Percentiles rank a stretch among this genome's conserved stretches.
phyloP scores from a whole-genome alignment of 2,888 invertebrate genomes.

The Xestia rhomboidea region DNA sequence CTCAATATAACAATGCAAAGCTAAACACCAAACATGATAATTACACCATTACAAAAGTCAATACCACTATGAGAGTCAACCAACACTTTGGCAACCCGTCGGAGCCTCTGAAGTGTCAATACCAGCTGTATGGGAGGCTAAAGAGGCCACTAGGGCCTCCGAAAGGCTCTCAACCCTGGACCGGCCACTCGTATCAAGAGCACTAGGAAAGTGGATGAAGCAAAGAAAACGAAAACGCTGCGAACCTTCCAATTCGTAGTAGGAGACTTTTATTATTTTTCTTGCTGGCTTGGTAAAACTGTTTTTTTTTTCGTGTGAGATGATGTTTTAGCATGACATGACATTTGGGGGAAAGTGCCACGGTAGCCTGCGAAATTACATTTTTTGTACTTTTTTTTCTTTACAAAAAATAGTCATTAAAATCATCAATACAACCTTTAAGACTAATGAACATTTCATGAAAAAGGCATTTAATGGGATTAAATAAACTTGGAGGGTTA shows the following conservation, averaged over 20 bases:
- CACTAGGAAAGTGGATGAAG: constrained; percentile 50
- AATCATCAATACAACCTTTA: too few species aligned
- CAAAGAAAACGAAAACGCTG: constrained; percentile 27
- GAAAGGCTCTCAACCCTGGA: constrained; percentile 37
- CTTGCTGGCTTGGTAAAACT: background rate
- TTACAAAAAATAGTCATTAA: too few species aligned
- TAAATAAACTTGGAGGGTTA: too few species aligned
- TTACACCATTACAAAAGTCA: constrained; percentile 1
- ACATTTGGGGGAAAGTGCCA: too few species aligned
- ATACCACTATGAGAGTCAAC: background rate
- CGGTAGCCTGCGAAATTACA: too few species aligned
- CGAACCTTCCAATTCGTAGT: constrained; percentile 16
- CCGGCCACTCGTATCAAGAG: constrained; percentile 40
- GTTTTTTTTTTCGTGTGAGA: background rate
- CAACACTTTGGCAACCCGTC: constrained; percentile 17
- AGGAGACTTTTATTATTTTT: constrained; percentile 3
- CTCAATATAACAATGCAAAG: background rate
- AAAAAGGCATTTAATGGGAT: too few species aligned
- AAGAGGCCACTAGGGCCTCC: constrained; percentile 22
- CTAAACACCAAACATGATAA: background rate
- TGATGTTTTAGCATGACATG: background rate
- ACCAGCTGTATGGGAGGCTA: constrained; percentile 12
- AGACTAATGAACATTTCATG: too few species aligned
- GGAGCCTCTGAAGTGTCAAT: constrained; percentile 33
- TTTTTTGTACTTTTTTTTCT: too few species aligned